Conservation (phyloP, 2,888 invertebrate genomes). For the Stomorhina lunata region DNA sequence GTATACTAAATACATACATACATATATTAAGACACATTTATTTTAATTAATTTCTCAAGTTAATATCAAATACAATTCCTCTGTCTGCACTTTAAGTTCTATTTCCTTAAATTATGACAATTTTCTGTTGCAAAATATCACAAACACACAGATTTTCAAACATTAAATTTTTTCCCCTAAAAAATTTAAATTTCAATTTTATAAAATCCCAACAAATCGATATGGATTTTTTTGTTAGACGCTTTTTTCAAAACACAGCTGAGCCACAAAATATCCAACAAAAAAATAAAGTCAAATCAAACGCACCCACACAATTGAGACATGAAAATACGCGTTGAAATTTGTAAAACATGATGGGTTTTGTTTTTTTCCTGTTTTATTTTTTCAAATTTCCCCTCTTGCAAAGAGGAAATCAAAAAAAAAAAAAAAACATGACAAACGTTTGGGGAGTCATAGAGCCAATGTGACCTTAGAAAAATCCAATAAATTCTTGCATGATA, state of each 20-base stretch:
- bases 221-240: slow-evolving; percentile 53
- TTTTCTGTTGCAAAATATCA: neutral
- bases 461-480: slow-evolving; percentile 57
- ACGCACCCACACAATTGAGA: slow-evolving; percentile 65
- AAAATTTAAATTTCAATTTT: slow-evolving; percentile 48
- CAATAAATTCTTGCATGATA: slow-evolving; percentile 32
- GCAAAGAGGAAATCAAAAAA: neutral
- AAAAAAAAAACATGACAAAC: neutral
- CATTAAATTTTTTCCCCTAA: slow-evolving; percentile 40
- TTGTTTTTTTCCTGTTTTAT: no score
- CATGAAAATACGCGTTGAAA: slow-evolving; percentile 63
- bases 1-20: no score
- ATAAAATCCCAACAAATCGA: slow-evolving; percentile 60
- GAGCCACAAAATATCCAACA: slow-evolving; percentile 19
- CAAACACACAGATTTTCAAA: slow-evolving; percentile 25
- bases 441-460: slow-evolving; percentile 29
- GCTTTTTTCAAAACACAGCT: slow-evolving; percentile 45
- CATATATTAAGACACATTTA: neutral
- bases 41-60: neutral
- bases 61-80: neutral
- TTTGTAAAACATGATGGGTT: slow-evolving; percentile 64
- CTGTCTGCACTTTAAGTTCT: neutral
- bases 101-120: slow-evolving; percentile 4
- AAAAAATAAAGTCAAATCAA: slow-evolving; percentile 39
- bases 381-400: slow-evolving; percentile 57